Evolutionary conservation across 2,113 vertebrate species (phyloP), one percentile per base, ranked within the genome.

Genomic region (Sinosuthora webbiana): DNA sequence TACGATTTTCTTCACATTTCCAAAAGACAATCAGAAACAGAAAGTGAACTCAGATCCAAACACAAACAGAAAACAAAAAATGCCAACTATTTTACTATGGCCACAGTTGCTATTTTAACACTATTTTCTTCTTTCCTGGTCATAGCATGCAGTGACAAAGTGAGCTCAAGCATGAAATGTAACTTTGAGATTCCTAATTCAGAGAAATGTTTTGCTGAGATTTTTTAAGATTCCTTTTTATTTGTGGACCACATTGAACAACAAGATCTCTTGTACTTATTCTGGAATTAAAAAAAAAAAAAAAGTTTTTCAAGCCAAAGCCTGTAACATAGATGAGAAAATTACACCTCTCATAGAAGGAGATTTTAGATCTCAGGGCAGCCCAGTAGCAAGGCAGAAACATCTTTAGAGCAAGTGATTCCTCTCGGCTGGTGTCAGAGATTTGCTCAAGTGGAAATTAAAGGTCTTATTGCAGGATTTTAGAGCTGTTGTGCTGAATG

Each of bases 121-220:
- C 7, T 25, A 7, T 63, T 89, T 95, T 84, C 24, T 24, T 56
- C 25, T 49, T 82, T 25, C 21, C 27, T 62, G 31, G 3, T 33
- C 9, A 20, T 33, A 1, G 0, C 0, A 1, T 49, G 47, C 25
- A 2, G 2, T 3, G 6, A n/a, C 13, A 10, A 49, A 45, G 7
- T 6, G 8, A 62, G 45, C 3, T 59, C 18, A 76, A 60, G 33
- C 33, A 53, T 20, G 7, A 50, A 30, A 31, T 15, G 2, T 17
- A 55, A 64, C 16, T 67, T 16, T 50, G 13, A 7, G 6, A 11
- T 24, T 86, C n/a, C 70, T 37, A 57, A 49, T 65, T 56, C 37
- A 76, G 27, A 33, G 3, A 56, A 63, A 37, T 4, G 3, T 30
- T 60, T 80, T 70, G 31, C 69, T 41, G 56, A 49, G 25, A 30